Percentiles rank a stretch among this genome's conserved stretches.
phyloP scores from a whole-genome alignment of 2,797 vertebrate species.

The Sitta carolinensis region DNA sequence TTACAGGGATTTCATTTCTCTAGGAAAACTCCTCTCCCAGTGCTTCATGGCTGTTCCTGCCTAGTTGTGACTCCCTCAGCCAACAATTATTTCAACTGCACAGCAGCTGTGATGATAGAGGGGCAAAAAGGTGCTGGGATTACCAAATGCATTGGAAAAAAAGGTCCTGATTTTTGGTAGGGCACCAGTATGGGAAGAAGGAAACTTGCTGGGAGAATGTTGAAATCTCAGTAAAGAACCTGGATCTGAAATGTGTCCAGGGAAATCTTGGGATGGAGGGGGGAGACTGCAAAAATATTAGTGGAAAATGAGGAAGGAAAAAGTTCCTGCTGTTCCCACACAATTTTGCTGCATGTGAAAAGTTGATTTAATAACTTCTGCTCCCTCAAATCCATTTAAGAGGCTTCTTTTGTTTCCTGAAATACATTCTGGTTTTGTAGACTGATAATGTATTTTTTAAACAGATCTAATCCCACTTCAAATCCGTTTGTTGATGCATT shows the following conservation, averaged over 20 bases:
- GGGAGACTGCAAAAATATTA: neutral
- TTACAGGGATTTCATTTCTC: neutral
- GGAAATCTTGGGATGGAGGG: neutral
- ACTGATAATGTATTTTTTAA: constrained; percentile 63
- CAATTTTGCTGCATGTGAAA: neutral
- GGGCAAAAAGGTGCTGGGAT: neutral
- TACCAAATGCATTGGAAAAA: neutral
- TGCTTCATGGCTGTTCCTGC: neutral
- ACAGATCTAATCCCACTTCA: constrained; percentile 53
- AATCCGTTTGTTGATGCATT: constrained; percentile 61
- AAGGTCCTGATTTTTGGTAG: neutral
- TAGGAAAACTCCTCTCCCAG: neutral
- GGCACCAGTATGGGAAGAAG: neutral
- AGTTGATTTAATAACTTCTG: neutral
- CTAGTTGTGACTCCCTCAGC: neutral
- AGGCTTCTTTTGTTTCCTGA: constrained; percentile 21
- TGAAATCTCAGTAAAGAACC: neutral
- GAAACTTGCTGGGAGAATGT: neutral
- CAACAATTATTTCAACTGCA: neutral
- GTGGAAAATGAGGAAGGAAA: neutral
- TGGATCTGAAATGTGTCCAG: neutral
- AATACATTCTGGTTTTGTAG: constrained; percentile 13
- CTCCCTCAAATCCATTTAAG: neutral
- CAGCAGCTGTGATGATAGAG: neutral
- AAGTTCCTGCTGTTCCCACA: neutral